Percentiles rank a stretch among this genome's conserved stretches.
These are phyloP conservation scores for Actenoides lindsayi DNA, from an alignment of 2,113 vertebrate species.

Conservation along the genomic window DNA sequence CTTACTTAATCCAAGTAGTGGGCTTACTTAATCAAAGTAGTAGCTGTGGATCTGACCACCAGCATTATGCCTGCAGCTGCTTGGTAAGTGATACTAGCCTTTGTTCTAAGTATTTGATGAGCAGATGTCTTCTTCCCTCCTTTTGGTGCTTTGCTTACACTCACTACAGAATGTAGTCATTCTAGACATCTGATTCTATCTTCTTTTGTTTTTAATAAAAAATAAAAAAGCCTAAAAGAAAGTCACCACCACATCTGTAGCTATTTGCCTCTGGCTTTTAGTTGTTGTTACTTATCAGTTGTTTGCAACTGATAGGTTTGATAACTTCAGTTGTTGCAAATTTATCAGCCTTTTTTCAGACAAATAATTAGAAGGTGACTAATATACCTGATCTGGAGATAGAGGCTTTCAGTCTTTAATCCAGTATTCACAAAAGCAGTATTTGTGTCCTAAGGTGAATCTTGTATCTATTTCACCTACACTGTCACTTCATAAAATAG, in stretches of 20 bases:
- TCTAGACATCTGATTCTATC: background rate
- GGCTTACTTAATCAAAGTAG: background rate
- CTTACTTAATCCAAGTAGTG: background rate
- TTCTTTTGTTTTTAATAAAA: background rate
- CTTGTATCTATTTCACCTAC: background rate
- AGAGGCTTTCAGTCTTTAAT: background rate
- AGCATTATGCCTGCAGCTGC: background rate
- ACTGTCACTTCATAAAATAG: background rate
- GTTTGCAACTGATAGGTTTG: no score
- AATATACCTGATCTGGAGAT: background rate
- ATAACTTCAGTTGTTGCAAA: background rate
- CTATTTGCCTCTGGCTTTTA: background rate
- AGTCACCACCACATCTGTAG: background rate
- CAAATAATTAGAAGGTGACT: background rate
- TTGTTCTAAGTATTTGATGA: background rate
- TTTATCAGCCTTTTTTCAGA: background rate
- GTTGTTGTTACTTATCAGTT: background rate
- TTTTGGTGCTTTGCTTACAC: background rate
- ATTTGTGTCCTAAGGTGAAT: background rate
- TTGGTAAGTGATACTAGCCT: background rate
- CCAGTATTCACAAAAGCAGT: background rate
- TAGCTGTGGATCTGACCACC: background rate
- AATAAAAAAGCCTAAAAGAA: background rate
- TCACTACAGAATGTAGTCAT: background rate
- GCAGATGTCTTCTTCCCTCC: background rate